phyloP scores from a whole-genome alignment of 2,888 invertebrate species.

The Torymus auratus region DNA sequence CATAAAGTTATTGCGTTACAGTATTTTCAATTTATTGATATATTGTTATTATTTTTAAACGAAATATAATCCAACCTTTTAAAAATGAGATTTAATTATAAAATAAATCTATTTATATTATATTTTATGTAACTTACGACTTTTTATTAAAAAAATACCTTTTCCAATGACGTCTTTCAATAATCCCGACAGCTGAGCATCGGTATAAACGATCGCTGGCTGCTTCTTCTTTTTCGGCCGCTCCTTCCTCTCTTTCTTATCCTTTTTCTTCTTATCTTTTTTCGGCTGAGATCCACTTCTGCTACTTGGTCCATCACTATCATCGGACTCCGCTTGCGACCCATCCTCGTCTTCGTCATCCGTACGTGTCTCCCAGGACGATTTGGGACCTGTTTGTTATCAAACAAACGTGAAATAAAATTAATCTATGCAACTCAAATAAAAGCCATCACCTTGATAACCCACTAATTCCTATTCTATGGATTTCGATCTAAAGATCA shows the following conservation, averaged over 20 bases:
- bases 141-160: conserved; percentile 57
- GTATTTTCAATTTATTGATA: too few species aligned
- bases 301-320: not conserved
- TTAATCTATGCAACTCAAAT: not conserved
- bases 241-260: conserved; percentile 60
- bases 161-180: conserved; percentile 70
- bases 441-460: not conserved
- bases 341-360: conserved; percentile 63
- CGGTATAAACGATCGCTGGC: conserved; percentile 67
- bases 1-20: too few species aligned
- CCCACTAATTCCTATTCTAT: too few species aligned
- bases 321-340: conserved; percentile 21
- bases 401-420: too few species aligned
- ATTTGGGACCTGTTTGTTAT: conserved; percentile 62
- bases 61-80: too few species aligned
- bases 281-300: not conserved
- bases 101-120: too few species aligned
- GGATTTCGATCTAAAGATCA: too few species aligned
- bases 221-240: conserved; percentile 62
- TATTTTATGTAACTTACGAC: too few species aligned
- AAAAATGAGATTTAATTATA: too few species aligned
- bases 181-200: conserved; percentile 72
- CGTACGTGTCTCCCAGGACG: conserved; percentile 71
- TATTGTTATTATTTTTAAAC: too few species aligned
- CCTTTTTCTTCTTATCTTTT: conserved; percentile 29